These are phyloP conservation scores for Oryzias woworae DNA, from an alignment of 2,113 vertebrate species.

Conservation along the genomic window DNA sequence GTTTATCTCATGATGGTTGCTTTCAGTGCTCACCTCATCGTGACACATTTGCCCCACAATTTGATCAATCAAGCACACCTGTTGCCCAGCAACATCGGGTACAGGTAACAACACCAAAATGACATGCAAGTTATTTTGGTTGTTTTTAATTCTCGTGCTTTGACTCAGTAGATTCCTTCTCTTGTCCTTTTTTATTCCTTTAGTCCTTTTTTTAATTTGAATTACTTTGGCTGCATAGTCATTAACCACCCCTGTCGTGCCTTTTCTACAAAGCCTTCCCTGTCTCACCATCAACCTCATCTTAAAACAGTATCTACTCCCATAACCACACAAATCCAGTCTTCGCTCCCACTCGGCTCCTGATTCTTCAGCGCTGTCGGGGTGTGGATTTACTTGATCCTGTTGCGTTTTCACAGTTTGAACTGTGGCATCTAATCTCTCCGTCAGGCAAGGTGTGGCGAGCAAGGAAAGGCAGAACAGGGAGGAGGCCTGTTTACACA, in stretches of 20 bases:
- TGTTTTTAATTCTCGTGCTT: no score
- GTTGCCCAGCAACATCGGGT: slow-evolving; percentile 59
- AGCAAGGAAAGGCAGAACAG: slow-evolving; percentile 10
- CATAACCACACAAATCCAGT: no score
- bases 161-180: neutral
- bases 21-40: slow-evolving; percentile 18
- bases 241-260: neutral
- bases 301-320: no score
- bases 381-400: slow-evolving; percentile 45
- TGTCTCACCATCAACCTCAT: neutral
- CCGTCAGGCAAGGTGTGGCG: slow-evolving; percentile 31
- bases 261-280: neutral
- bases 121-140: no score
- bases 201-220: no score
- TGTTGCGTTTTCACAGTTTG: slow-evolving; percentile 55
- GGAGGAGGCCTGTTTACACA: slow-evolving; percentile 46
- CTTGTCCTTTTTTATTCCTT: neutral
- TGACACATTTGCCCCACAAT: slow-evolving; percentile 35
- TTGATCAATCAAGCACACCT: slow-evolving; percentile 15
- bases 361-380: slow-evolving; percentile 3
- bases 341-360: no score
- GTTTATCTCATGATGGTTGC: slow-evolving; percentile 39
- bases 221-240: slow-evolving; percentile 16
- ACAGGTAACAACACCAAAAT: neutral
- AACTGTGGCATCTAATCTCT: slow-evolving; percentile 32